Base-by-base conservation (phyloP, 1,140 invertebrate species). In the Drosophila tani region DNA sequence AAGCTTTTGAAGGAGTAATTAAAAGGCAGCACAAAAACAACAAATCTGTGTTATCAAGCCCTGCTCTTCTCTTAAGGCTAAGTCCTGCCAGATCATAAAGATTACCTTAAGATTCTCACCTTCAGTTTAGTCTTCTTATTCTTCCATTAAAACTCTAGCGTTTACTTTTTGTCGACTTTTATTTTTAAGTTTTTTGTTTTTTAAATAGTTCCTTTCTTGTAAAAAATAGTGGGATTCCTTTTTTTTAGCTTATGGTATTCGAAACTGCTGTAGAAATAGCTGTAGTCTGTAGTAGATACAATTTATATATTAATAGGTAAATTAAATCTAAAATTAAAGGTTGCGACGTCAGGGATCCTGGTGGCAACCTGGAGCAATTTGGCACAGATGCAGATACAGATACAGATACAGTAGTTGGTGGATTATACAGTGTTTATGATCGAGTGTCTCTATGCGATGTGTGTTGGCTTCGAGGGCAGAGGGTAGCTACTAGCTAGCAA, bases 1-100 rank as follows among this genome's bases (percentile, higher is more conserved):
- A 99, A 99, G 94, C 93, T 99, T n/a, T 96, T 97, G 62, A 78
- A 77, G 6, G 50, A 77, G n/a, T 77, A 59, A 53, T 21, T 11
- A 59, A 57, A 17, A 43, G 41, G 7, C 2, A n/a, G n/a, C n/a
- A n/a, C n/a, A n/a, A n/a, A n/a, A n/a, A n/a, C n/a, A n/a, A n/a
- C n/a, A n/a, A n/a, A n/a, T n/a, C n/a, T n/a, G n/a, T n/a, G n/a
- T n/a, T n/a, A n/a, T n/a, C n/a, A n/a, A n/a, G n/a, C n/a, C n/a
- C n/a, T n/a, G n/a, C n/a, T n/a, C n/a, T n/a, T n/a, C n/a, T n/a
- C n/a, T n/a, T n/a, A n/a, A n/a, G n/a, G n/a, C n/a, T n/a, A n/a
- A n/a, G n/a, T n/a, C n/a, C n/a, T n/a, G n/a, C n/a, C n/a, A n/a
- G n/a, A n/a, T n/a, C n/a, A 24, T 2, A 24, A 24, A 24, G 21